A percentile compares a stretch with the other conserved stretches of the same genome.
Conservation (phyloP, 2,888 invertebrate species). For the Ypsolopha scabrella region DNA sequence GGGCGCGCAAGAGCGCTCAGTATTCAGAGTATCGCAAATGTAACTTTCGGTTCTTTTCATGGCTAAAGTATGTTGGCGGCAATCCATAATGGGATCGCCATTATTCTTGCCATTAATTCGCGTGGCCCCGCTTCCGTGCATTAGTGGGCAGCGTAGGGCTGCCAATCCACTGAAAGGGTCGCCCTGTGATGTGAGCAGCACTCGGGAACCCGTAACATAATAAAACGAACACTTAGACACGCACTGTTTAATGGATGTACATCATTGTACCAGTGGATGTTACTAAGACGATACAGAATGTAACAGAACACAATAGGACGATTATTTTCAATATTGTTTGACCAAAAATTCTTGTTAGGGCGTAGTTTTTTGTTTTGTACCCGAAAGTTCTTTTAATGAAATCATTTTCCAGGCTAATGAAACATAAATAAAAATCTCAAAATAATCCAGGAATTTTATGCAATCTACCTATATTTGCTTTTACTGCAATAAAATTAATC, state of each 20-base stretch:
- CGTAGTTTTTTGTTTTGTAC: no score
- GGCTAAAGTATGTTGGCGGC: conserved; percentile 71
- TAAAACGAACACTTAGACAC: conserved; percentile 2
- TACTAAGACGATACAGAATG: no score
- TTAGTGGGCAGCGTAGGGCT: conserved; percentile 59
- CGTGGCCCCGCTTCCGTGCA: conserved; percentile 67
- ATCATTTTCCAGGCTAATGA: no score
- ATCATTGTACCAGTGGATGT: background rate
- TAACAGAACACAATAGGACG: no score
- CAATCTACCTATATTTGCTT: no score
- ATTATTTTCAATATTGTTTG: no score
- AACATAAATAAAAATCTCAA: no score
- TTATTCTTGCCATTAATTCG: conserved; percentile 71
- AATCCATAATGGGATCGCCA: conserved; percentile 72
- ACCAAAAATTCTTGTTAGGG: no score
- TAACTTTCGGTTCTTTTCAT: conserved; percentile 72
- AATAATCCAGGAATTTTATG: no score
- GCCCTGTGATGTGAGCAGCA: conserved; percentile 19
- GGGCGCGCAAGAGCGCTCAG: conserved; percentile 50
- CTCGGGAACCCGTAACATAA: conserved; percentile 4
- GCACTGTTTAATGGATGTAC: background rate
- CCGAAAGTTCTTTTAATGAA: no score
- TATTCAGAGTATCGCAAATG: conserved; percentile 71
- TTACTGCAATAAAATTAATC: no score
- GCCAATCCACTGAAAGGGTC: conserved; percentile 55